Evolutionary conservation across 2,113 vertebrate genomes (phyloP).

Genomic region (Chaenocephalus aceratus): DNA sequence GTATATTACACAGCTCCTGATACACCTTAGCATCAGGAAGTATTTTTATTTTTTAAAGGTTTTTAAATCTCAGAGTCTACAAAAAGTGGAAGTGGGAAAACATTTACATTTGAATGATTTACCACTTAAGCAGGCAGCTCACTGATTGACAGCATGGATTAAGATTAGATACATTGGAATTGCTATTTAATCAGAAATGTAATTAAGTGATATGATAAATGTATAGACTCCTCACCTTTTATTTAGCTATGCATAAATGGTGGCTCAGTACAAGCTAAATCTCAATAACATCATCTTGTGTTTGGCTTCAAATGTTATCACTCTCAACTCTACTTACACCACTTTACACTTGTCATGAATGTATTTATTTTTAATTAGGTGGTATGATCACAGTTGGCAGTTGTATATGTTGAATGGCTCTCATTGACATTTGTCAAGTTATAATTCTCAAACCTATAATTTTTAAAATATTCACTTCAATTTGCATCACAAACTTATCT

Average conservation of each 20-base stretch:
- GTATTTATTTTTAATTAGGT: not conserved
- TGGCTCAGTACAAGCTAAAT: no score
- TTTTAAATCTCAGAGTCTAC: not conserved
- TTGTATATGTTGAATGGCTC: not conserved
- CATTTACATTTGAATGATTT: no score
- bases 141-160: not conserved
- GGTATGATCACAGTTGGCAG: not conserved
- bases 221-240: no score
- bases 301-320: not conserved
- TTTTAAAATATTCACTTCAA: no score
- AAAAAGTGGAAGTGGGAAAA: not conserved
- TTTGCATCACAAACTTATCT: no score
- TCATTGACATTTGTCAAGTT: not conserved
- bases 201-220: no score
- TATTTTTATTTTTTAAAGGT: conserved; percentile 4
- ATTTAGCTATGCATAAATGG: no score
- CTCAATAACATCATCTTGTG: not conserved
- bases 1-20: not conserved
- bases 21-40: not conserved
- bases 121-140: not conserved
- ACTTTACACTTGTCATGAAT: not conserved
- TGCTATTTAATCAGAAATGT: not conserved
- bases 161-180: not conserved
- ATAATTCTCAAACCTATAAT: not conserved
- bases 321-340: no score